Evolutionary conservation across 1,140 invertebrate genomes (phyloP).

Genomic region (Neodiprion virginianus): DNA sequence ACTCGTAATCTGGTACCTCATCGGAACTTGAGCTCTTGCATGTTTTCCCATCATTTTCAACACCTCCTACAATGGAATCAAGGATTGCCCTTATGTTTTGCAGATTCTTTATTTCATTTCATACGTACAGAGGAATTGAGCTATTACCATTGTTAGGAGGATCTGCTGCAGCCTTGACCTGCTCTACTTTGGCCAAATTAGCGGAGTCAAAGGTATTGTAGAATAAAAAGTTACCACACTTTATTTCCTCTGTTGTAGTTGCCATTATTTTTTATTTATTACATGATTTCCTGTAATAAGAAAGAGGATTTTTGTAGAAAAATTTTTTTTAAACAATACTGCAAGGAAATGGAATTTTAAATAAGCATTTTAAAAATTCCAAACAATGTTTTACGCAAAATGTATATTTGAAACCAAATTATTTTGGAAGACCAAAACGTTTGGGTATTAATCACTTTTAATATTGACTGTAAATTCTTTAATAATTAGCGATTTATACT

Average conservation of each 20-base stretch:
- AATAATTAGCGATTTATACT: too few species aligned
- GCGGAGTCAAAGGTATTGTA: conserved; percentile 87
- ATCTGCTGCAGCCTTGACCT: conserved; percentile 50
- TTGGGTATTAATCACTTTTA: too few species aligned
- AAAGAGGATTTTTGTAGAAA: background rate
- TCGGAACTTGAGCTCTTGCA: conserved; percentile 43
- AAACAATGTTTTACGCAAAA: background rate
- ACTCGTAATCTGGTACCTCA: conserved; percentile 76
- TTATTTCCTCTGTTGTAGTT: conserved; percentile 54
- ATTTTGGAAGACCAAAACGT: too few species aligned
- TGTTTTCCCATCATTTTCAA: conserved; percentile 36
- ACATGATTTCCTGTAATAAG: conserved; percentile 21
- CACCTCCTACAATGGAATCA: conserved; percentile 31
- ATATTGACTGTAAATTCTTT: too few species aligned
- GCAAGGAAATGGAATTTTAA: too few species aligned
- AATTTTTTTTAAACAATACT: background rate
- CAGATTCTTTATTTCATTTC: conserved; percentile 19
- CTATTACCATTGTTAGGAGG: conserved; percentile 42
- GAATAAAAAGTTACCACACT: conserved; percentile 74
- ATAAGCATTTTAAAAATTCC: too few species aligned
- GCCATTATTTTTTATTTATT: conserved; percentile 33
- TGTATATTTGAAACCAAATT: background rate
- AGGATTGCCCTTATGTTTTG: conserved; percentile 9
- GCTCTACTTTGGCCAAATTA: conserved; percentile 81
- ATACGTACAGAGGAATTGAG: background rate